phyloP scores from a whole-genome alignment of 2,113 vertebrate genomes.

The Microtus richardsoni region DNA sequence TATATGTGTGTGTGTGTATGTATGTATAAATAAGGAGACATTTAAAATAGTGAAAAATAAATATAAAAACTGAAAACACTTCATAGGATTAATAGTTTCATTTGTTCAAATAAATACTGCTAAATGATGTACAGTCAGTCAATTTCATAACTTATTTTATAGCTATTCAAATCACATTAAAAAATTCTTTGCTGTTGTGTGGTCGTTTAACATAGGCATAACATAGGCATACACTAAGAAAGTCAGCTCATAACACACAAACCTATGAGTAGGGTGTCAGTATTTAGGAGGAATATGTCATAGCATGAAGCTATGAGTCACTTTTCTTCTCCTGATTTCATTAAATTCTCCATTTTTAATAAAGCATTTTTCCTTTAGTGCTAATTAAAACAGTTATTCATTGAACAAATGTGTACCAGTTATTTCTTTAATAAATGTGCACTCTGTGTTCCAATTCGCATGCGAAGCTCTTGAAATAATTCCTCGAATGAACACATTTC shows the following conservation, averaged over 20 bases:
- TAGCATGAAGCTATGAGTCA: not conserved
- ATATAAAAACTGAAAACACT: not conserved
- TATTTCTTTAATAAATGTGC: slow-evolving; percentile 1
- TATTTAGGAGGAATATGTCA: not conserved
- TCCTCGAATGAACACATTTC: not conserved
- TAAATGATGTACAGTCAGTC: not conserved
- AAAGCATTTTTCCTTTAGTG: not conserved
- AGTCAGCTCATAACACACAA: not conserved
- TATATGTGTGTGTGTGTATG: too few relatives aligned
- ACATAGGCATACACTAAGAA: not conserved
- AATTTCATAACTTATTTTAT: not conserved
- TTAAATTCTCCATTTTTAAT: not conserved
- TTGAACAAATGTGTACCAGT: not conserved
- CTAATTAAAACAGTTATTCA: slow-evolving; percentile 52
- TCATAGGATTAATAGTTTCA: not conserved
- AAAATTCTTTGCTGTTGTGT: not conserved
- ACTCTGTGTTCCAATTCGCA: not conserved
- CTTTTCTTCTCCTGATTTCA: not conserved
- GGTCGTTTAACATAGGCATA: not conserved
- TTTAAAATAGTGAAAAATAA: not conserved
- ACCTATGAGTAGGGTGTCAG: not conserved
- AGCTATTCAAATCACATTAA: not conserved
- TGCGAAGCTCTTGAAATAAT: not conserved
- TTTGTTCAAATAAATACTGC: slow-evolving; percentile 20
- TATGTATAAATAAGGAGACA: not conserved